Base-by-base conservation (phyloP, 2,888 invertebrate species). In the Rhagophthalmus giganteus region DNA sequence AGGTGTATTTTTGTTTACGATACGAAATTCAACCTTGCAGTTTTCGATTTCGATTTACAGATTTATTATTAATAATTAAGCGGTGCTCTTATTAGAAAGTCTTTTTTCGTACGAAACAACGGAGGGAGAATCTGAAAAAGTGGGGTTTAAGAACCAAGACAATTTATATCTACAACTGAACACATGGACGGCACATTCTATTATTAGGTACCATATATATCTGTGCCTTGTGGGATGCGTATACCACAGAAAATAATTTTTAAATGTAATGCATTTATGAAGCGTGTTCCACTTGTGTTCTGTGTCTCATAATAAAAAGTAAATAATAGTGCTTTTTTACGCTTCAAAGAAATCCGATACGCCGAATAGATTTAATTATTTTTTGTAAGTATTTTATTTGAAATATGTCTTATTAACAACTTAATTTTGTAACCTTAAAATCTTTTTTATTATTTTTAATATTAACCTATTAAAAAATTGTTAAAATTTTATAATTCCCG, bases 191-290 rank as follows among this genome's bases (percentile, higher is more conserved):
- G 68, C 49, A 54, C 54, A 66, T 66, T 49, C 72, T 73, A 73
- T 72, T 72, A 71, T 71, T 72, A 72, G 72, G 53, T 69, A 65
- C 65, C 65, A 61, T 65, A 70, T 65, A 69, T 68, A 69, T 70
- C 68, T 68, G 67, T 66, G 66, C 66, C 55, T 55, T 66, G 62
- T 61, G 62, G 62, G 66, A 60, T 64, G 66, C 59, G 64, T 62
- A 62, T 61, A 37, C 31, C 42, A 38, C 33, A 48, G 20, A 3
- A 20, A 20, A n/a, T n/a, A n/a, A 20, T 20, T 20, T 20, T 34
- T 60, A 66, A 67, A 67, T 69, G 69, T 65, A 65, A 69, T 69
- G 67, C 62, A 64, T 54, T 48, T 48, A 35, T 48, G 33, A n/a
- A 25, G 32, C 25, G 48, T 44, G 30, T 33, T 28, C 32, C 25